Evolutionary conservation across 2,797 vertebrate species (phyloP).

Genomic region (Cyclura pinguis): DNA sequence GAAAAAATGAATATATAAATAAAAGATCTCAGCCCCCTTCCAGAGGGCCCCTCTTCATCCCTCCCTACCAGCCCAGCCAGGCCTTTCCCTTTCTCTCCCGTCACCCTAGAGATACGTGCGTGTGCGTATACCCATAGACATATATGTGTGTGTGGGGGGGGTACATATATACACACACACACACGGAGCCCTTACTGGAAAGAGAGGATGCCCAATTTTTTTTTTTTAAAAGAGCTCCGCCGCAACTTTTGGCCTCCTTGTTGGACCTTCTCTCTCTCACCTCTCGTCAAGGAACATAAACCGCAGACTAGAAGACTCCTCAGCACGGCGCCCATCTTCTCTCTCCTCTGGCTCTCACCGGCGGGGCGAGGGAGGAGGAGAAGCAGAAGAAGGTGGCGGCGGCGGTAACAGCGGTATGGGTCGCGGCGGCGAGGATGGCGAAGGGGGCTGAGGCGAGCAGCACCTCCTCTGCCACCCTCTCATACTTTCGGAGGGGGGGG

Average conservation of each 20-base stretch:
- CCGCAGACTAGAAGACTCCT: conserved; percentile 89
- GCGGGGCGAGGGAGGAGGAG: conserved; percentile 57
- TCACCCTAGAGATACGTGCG: neutral
- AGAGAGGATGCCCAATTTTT: neutral
- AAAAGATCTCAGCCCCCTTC: conserved; percentile 37
- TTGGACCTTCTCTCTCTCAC: conserved; percentile 67
- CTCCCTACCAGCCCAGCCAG: conserved; percentile 2
- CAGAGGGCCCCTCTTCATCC: conserved; percentile 45
- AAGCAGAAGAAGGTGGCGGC: neutral
- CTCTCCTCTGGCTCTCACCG: conserved; percentile 73
- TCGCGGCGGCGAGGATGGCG: conserved; percentile 51
- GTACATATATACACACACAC: no score
- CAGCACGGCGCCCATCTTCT: conserved; percentile 91
- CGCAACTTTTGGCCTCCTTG: neutral
- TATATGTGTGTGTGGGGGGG: no score
- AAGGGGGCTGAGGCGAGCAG: conserved; percentile 50
- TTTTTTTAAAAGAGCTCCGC: conserved; percentile 26
- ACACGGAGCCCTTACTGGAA: no score
- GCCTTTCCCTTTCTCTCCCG: conserved; percentile 2
- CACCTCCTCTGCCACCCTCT: conserved; percentile 59
- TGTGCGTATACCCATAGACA: no score
- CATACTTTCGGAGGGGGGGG: conserved; percentile 52
- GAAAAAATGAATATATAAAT: neutral
- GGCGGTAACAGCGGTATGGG: neutral
- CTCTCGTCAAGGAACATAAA: conserved; percentile 87